A percentile compares a stretch with the other conserved stretches of the same genome.
Evolutionary conservation across 1,140 invertebrate genomes (phyloP).

Genomic region (Sitodiplosis mosellana): DNA sequence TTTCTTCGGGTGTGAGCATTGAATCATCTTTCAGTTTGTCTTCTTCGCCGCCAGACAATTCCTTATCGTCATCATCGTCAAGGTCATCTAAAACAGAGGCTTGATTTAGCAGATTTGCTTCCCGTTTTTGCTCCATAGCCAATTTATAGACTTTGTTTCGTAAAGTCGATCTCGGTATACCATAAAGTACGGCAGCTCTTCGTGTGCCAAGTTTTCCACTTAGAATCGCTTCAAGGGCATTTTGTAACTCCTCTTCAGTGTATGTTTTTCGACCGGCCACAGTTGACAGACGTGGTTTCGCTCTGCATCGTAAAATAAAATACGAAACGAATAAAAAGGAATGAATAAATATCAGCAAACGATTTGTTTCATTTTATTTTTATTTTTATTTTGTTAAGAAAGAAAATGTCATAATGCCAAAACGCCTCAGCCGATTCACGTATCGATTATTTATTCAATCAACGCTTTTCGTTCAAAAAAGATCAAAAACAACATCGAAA

Average conservation of each 20-base stretch:
- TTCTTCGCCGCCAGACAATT: slow-evolving; percentile 42
- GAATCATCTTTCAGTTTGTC: background rate
- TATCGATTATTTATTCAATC: too few relatives aligned
- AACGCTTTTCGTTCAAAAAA: too few relatives aligned
- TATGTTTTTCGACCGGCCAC: slow-evolving; percentile 49
- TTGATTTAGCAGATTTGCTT: slow-evolving; percentile 29
- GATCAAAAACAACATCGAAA: too few relatives aligned
- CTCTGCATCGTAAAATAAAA: slow-evolving; percentile 27
- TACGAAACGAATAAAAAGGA: too few relatives aligned
- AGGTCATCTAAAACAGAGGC: slow-evolving; percentile 18
- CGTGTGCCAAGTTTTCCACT: slow-evolving; percentile 79
- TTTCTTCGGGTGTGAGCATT: background rate
- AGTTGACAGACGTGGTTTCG: slow-evolving; percentile 39
- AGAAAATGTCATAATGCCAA: too few relatives aligned
- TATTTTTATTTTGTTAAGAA: too few relatives aligned
- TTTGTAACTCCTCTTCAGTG: slow-evolving; percentile 79
- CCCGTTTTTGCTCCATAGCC: slow-evolving; percentile 46
- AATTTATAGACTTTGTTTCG: slow-evolving; percentile 88
- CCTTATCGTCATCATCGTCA: slow-evolving; percentile 26
- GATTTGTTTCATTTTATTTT: too few relatives aligned
- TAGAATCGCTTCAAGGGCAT: slow-evolving; percentile 79
- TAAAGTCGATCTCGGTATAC: slow-evolving; percentile 85
- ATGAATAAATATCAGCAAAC: too few relatives aligned
- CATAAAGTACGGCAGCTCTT: slow-evolving; percentile 82
- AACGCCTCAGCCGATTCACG: too few relatives aligned